Evolutionary conservation across 2,888 invertebrate species (phyloP), one percentile per base, ranked within the genome.

Genomic region (Heterodera filipjevi): DNA sequence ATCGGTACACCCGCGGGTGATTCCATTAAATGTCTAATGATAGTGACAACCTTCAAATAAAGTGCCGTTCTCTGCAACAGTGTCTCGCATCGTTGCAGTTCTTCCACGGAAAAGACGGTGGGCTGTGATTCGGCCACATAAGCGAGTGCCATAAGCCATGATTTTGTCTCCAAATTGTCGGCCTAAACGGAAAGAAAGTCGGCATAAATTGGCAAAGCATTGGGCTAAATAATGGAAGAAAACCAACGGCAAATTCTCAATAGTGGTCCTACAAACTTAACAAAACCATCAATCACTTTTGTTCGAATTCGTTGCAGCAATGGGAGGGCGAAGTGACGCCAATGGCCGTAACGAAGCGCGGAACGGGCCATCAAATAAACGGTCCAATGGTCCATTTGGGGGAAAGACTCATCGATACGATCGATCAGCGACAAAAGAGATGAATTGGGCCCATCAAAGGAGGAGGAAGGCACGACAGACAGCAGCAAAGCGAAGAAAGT

Each of bases 261-360:
- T 2, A 39, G 8, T 49, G 14, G 3, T 16, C 14, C 8, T 59
- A n/a, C n/a, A 27, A 3, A 3, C 10, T 12, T 27, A 5, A 1
- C 27, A 27, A 19, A 78, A 78, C 32, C 12, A 39, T 33, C 10
- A 30, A 71, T 46, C 33, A 84, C 82, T 59, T 49, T 22, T 22
- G 49, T 70, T 49, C 75, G 76, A 14, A 82, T 33, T 19, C 32
- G 35, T 44, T 84, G 73, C 44, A 82, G 64, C 32, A 82, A 35
- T 27, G 84, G 82, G 49, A 79, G 30, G 16, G 82, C 81, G 27
- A 82, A 64, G 30, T 22, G 22, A n/a, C 68, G 73, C 82, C 82
- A 82, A 68, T 82, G 77, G 8, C 82, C 82, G 44, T 76, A 82
- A 33, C 82, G 71, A 33, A 82, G 70, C 1, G 79, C 82, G 14